Evolutionary conservation across 64 coral and sea anemone genomes (phyloP), one percentile per base, ranked within the genome.

Genomic region (Montipora capricornis): DNA sequence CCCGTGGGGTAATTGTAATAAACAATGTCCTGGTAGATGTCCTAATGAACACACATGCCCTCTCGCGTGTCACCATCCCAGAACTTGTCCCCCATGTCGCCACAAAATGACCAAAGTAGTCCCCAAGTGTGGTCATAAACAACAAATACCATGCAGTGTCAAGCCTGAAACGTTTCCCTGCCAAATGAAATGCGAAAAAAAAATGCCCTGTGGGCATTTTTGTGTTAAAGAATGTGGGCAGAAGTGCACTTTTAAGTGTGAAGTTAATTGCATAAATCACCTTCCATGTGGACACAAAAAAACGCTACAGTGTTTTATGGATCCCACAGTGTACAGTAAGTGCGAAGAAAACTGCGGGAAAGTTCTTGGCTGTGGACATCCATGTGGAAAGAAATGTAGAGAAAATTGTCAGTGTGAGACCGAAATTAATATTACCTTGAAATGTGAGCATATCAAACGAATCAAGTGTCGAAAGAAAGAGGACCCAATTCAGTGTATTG

Each of bases 341-440:
- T 97, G 89, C 67, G 29, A 87, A 16, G 37, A 50, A 47, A 60
- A 19, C 13, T 97, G 87, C 12, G 13, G 8, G 2, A 68, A 49
- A 26, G 14, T 82, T 8, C 75, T 97, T 24, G 22, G 88, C 0
- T 97, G 95, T 81, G 82, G 71, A n/a, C 95, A 97, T 53, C 87
- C 47, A 7, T 97, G 95, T 78, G 70, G 62, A 22, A 20, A 46
- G 58, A 44, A 13, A 86, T 86, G 82, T 37, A 69, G 13, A 5
- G 37, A 73, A 9, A 11, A 16, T 8, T 86, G 81, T 89, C 69
- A 14, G 45, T 86, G 82, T n/a, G n/a, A 71, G 8, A 86, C 17
- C 0, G 19, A 20, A 49, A 70, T 86, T 49, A 8, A 48, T 11
- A 4, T 86, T 49, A 2, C 67, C 3, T 47, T 86, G 7, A 7